Base-by-base conservation (phyloP, 2,888 invertebrate species). In the Drosophila planitibia region DNA sequence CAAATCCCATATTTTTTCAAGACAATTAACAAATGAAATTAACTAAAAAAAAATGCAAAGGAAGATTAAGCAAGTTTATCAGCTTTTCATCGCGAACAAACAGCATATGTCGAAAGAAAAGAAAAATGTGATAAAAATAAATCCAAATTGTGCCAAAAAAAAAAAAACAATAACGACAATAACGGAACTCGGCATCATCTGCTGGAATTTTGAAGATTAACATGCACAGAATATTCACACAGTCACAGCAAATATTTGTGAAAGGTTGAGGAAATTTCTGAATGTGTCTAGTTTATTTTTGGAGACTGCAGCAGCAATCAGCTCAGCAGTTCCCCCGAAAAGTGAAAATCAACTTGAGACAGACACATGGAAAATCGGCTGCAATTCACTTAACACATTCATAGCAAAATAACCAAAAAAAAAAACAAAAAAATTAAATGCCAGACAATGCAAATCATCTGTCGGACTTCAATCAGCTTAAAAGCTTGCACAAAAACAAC, bases 381-480 rank as follows among this genome's bases (percentile, higher is more conserved):
- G 65, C 67, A 76, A 68, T 67, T 67, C 71, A 71, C 76, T 78
- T 78, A 81, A 51, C 59, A 71, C 61, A 57, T 62, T 79, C 62
- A 35, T 49, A 12, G 52, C 28, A 32, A 53, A 63, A 47, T 5
- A 59, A 61, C 10, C 1, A 28, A 57, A n/a, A 16, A 60, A 5
- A 35, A 16, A 28, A 25, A 25, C 28, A 28, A 28, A 28, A 16
- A 39, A 12, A 14, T 35, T 5, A 41, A 37, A 30, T 14, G 35
- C 3, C 52, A 41, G 53, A 76, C 86, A 88, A 85, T 76, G 83
- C 76, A 83, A 76, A 80, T 82, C 79, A 90, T 82, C 74, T 79
- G 85, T 85, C 75, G 60, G 67, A 70, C 77, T 79, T 85, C 89
- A 79, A 85, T 90, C 85, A 84, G 74, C 79, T 73, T 81, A 69